These are phyloP conservation scores for Oxyura jamaicensis DNA, from an alignment of 2,113 vertebrate species.

Conservation along the genomic window DNA sequence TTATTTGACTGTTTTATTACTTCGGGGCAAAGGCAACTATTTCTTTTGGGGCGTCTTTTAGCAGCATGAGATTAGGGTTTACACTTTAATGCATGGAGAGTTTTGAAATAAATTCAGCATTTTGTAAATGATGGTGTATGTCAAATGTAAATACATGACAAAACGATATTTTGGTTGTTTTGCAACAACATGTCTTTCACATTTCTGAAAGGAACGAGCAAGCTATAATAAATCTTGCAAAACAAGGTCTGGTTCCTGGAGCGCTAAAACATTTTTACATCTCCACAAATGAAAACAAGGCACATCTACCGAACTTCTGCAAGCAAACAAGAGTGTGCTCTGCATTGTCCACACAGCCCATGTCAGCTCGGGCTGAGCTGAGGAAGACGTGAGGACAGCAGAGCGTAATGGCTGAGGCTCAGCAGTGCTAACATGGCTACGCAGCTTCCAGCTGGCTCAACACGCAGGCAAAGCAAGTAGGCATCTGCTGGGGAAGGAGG, in stretches of 20 bases:
- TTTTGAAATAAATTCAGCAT: background rate
- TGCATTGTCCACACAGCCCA: background rate
- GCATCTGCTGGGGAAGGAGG: background rate
- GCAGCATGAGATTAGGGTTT: background rate
- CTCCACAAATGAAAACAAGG: background rate
- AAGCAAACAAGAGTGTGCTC: background rate
- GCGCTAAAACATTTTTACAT: background rate
- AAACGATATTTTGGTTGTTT: background rate
- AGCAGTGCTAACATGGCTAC: accelerated
- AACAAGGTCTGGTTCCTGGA: background rate
- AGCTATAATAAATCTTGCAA: background rate
- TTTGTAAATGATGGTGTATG: background rate
- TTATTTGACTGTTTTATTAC: conserved; percentile 41
- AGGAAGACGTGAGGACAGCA: background rate
- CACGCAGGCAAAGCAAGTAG: background rate
- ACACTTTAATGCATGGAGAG: background rate
- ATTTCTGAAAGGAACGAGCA: background rate
- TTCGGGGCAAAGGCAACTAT: background rate
- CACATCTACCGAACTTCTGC: background rate
- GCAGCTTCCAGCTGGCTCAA: background rate
- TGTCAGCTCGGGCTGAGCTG: background rate
- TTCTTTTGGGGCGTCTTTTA: conserved; percentile 9
- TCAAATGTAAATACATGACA: background rate
- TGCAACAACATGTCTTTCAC: background rate
- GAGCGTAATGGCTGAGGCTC: background rate